Evolutionary conservation across 30 jellyfish, hydroid and myxozoan genomes (phyloP).

Genomic region (Hydractinia echinata): DNA sequence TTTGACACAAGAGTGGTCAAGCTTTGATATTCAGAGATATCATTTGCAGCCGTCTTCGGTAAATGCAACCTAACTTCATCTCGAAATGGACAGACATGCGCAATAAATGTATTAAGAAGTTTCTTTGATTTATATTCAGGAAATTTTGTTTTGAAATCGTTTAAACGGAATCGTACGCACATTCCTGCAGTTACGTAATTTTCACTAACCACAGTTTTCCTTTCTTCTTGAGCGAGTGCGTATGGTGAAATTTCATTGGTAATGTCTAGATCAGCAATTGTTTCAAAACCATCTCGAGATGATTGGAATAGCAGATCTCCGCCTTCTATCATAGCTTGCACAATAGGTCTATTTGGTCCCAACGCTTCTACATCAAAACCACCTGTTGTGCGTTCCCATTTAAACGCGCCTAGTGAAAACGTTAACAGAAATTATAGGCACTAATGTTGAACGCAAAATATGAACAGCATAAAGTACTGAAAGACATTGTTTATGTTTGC

Average conservation of each 20-base stretch:
- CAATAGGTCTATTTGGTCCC: too few relatives aligned
- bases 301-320: not conserved
- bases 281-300: conserved; percentile 13
- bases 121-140: not conserved
- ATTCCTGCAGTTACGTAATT: not conserved
- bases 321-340: too few relatives aligned
- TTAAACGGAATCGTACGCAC: not conserved
- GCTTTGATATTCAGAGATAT: not conserved
- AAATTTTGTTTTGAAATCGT: conserved; percentile 4
- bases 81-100: not conserved
- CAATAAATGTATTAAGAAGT: not conserved
- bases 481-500: too few relatives aligned
- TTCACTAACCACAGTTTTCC: not conserved
- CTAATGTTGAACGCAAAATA: too few relatives aligned
- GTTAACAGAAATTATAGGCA: too few relatives aligned
- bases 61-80: not conserved
- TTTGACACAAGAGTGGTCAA: not conserved
- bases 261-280: not conserved
- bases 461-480: too few relatives aligned
- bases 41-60: not conserved
- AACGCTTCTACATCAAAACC: too few relatives aligned
- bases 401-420: too few relatives aligned
- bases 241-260: not conserved
- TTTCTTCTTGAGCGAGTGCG: not conserved
- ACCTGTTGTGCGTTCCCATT: too few relatives aligned